phyloP scores from a whole-genome alignment of 1,140 invertebrate species.

The Anoplophora glabripennis region DNA sequence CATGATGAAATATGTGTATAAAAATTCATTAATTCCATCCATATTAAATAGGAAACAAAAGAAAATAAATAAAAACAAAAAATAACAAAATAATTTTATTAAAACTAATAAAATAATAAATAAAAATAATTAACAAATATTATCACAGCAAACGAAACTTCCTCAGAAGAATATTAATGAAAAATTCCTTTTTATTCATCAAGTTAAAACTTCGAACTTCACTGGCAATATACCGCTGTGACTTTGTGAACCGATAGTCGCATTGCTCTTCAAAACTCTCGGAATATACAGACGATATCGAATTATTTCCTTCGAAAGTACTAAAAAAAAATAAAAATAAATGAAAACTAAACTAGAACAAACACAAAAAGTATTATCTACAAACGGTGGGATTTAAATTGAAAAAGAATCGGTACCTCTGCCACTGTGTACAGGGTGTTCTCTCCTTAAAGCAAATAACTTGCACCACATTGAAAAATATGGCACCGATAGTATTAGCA shows the following conservation, averaged over 20 bases:
- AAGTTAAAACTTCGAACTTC: neutral
- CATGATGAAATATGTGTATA: too few relatives aligned
- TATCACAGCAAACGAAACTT: constrained; percentile 25
- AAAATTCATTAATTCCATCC: too few relatives aligned
- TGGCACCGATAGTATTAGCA: constrained; percentile 64
- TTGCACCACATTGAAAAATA: constrained; percentile 69
- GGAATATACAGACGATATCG: neutral
- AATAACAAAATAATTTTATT: neutral
- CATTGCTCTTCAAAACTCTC: constrained; percentile 15
- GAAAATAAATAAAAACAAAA: constrained; percentile 9
- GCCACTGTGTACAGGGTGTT: constrained; percentile 62
- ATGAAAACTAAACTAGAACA: constrained; percentile 14
- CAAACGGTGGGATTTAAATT: neutral
- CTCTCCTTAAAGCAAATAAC: constrained; percentile 66
- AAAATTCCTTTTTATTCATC: constrained; percentile 15
- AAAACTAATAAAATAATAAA: neutral
- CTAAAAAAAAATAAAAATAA: constrained; percentile 16
- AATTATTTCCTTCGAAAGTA: constrained; percentile 2
- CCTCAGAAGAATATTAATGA: constrained; percentile 27
- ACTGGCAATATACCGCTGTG: constrained; percentile 21
- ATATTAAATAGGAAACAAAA: neutral
- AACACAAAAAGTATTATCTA: neutral
- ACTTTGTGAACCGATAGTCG: constrained; percentile 22
- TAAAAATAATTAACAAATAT: constrained; percentile 4
- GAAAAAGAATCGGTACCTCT: constrained; percentile 52